A percentile compares a stretch with the other conserved stretches of the same genome.
phyloP scores from a whole-genome alignment of 2,797 vertebrate genomes.

The Trachops cirrhosus region DNA sequence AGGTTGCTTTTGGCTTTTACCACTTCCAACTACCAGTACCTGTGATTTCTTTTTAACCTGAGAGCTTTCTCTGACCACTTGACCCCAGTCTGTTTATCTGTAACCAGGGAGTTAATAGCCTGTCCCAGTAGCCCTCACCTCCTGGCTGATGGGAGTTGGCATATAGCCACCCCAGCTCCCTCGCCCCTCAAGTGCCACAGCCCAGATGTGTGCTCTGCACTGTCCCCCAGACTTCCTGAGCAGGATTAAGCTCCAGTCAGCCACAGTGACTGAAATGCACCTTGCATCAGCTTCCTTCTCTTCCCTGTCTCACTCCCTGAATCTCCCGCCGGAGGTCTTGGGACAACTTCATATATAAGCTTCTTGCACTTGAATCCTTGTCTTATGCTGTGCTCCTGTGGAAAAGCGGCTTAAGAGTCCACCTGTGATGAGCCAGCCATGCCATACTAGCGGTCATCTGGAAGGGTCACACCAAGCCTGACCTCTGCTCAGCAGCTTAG shows the following conservation, averaged over 20 bases:
- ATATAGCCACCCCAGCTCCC: background rate
- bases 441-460: background rate
- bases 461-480: background rate
- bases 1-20: background rate
- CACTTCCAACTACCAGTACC: background rate
- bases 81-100: background rate
- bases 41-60: background rate
- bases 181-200: background rate
- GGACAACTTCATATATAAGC: background rate
- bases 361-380: background rate
- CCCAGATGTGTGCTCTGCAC: background rate
- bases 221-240: background rate
- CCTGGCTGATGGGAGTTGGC: background rate
- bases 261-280: background rate
- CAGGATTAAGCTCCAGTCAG: background rate
- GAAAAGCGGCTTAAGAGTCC: background rate
- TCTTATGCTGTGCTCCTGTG: background rate
- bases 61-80: background rate
- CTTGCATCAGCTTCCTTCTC: background rate
- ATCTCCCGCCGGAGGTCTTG: background rate
- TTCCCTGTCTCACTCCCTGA: background rate
- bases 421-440: background rate
- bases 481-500: background rate
- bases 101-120: background rate
- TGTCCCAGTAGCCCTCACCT: background rate